Evolutionary conservation across 2,113 vertebrate genomes (phyloP).

Genomic region (Bambusicola thoracicus): DNA sequence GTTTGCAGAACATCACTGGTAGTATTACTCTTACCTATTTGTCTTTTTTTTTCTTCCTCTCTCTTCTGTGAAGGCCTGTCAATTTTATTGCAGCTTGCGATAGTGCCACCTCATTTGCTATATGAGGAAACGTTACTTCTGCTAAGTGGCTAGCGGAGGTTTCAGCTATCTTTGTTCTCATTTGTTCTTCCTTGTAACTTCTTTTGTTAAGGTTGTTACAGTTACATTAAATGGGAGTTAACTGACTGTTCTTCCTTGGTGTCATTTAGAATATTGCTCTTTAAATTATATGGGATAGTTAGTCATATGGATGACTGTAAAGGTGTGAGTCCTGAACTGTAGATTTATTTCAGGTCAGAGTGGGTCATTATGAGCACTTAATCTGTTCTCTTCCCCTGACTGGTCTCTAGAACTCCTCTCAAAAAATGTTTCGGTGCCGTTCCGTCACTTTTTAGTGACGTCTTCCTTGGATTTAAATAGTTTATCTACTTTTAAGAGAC

Average conservation of each 20-base stretch:
- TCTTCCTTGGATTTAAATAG: neutral
- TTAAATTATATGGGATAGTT: neutral
- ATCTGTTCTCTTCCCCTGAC: neutral
- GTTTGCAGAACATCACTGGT: neutral
- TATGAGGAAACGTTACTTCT: neutral
- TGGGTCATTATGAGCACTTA: neutral
- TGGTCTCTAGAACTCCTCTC: neutral
- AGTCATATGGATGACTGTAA: neutral
- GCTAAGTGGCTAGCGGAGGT: neutral
- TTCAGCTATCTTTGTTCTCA: neutral
- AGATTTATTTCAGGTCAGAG: neutral
- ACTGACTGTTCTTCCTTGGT: neutral
- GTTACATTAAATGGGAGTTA: neutral
- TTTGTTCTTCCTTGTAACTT: neutral
- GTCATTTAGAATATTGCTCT: neutral
- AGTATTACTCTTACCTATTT: neutral
- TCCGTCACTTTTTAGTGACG: neutral
- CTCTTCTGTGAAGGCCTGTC: neutral
- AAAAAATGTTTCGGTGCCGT: neutral
- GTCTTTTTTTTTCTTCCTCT: neutral
- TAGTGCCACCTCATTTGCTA: neutral
- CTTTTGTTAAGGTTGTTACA: neutral
- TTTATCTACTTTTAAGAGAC: neutral
- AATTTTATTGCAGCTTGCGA: accelerated
- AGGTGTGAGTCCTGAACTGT: neutral